Evolutionary conservation across 2,888 invertebrate genomes (phyloP).

Genomic region (Maniola hyperantus): DNA sequence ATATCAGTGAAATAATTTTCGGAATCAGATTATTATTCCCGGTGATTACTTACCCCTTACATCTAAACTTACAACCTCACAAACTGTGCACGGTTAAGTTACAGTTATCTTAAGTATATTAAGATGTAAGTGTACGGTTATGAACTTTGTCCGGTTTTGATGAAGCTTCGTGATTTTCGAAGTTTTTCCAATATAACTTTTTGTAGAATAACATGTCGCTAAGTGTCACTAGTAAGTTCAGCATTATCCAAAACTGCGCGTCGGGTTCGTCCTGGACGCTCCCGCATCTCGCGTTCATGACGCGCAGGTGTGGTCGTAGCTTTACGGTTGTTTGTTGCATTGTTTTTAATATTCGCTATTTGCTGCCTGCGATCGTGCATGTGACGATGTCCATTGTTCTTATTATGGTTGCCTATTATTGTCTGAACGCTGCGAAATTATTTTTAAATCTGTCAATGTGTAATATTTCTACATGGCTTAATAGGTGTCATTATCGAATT

Average conservation of each 20-base stretch:
- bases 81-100: too few species aligned
- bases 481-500: not conserved
- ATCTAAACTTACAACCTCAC: too few species aligned
- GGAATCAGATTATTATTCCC: too few species aligned
- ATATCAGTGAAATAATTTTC: too few species aligned
- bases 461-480: not conserved
- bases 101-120: too few species aligned
- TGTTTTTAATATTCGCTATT: slow-evolving; percentile 20
- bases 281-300: too few species aligned
- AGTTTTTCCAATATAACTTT: not conserved
- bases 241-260: too few species aligned
- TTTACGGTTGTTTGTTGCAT: slow-evolving; percentile 2
- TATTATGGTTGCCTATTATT: not conserved
- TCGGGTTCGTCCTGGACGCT: too few species aligned
- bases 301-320: too few species aligned
- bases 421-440: not conserved
- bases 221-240: not conserved
- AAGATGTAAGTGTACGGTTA: too few species aligned
- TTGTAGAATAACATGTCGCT: not conserved
- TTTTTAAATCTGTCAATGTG: not conserved
- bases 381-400: slow-evolving; percentile 31
- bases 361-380: slow-evolving; percentile 24
- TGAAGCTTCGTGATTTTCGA: not conserved
- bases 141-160: not conserved
- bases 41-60: too few species aligned